Percentiles rank a stretch among this genome's conserved stretches.
These are phyloP conservation scores for Diplosoma virens DNA, from an alignment of 23 tunicate genomes.

Conservation along the genomic window DNA sequence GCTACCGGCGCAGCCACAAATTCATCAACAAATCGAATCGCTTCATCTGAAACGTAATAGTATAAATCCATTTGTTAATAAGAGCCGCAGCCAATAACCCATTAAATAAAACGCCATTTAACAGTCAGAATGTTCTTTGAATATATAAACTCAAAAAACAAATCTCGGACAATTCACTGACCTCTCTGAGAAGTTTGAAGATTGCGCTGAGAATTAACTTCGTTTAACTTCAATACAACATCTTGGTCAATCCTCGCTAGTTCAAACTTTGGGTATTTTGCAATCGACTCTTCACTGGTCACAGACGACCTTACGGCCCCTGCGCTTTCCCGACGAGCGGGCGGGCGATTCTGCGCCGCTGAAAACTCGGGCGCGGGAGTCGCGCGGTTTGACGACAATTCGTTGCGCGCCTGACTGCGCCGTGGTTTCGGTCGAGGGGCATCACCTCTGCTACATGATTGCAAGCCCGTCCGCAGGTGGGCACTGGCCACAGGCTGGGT, in stretches of 20 bases:
- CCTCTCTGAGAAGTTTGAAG: too few relatives aligned
- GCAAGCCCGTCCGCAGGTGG: constrained; percentile 42
- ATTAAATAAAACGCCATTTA: too few relatives aligned
- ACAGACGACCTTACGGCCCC: neutral
- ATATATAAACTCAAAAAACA: too few relatives aligned
- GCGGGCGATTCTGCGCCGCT: neutral
- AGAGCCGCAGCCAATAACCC: too few relatives aligned
- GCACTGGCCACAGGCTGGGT: constrained; percentile 30
- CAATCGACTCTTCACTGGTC: neutral
- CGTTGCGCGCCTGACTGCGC: neutral
- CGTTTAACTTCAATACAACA: constrained; percentile 45
- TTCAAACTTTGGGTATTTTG: constrained; percentile 47
- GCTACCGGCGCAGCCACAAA: constrained; percentile 53
- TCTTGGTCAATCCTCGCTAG: constrained; percentile 44
- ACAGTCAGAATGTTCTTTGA: too few relatives aligned
- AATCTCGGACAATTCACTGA: too few relatives aligned
- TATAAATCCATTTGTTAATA: too few relatives aligned
- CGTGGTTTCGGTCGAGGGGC: constrained; percentile 56
- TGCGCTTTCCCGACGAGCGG: constrained; percentile 13
- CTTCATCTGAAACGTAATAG: neutral
- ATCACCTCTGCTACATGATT: neutral
- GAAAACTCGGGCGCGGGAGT: neutral
- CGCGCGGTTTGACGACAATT: neutral
- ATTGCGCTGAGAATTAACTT: neutral
- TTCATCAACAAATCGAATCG: constrained; percentile 14